A percentile compares a stretch with the other conserved stretches of the same genome.
phyloP scores from a whole-genome alignment of 2,888 invertebrate genomes.

The Yponomeuta sedellus region DNA sequence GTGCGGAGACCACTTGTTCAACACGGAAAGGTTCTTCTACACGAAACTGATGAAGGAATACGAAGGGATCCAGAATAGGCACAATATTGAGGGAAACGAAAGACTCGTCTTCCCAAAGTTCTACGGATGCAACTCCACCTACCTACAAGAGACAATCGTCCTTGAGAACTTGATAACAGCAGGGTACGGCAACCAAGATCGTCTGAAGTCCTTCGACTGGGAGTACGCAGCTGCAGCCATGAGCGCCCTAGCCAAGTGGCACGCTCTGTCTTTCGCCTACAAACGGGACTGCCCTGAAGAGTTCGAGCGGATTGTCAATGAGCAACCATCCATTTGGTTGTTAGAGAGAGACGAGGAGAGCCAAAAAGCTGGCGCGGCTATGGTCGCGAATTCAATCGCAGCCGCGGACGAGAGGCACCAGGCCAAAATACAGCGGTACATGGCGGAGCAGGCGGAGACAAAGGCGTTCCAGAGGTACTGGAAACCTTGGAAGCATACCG shows the following conservation, averaged over 20 bases:
- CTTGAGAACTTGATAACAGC: constrained; percentile 32
- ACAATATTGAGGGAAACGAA: constrained; percentile 18
- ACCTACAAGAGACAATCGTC: constrained; percentile 29
- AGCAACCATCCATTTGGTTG: background rate
- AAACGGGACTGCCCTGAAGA: constrained; percentile 33
- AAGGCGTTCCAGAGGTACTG: constrained; percentile 24
- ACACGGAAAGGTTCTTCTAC: constrained; percentile 16
- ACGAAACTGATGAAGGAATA: constrained; percentile 11
- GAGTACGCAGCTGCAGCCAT: constrained; percentile 32
- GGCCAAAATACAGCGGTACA: constrained; percentile 28
- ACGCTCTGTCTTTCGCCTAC: constrained; percentile 42
- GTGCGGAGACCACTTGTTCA: constrained; percentile 22
- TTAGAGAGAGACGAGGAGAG: background rate
- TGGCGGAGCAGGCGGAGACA: constrained; percentile 16
- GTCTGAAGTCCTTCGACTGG: constrained; percentile 34
- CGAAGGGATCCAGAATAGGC: constrained; percentile 19
- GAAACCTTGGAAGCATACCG: constrained; percentile 20
- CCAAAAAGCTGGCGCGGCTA: background rate
- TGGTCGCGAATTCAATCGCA: constrained; percentile 16
- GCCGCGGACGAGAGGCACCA: constrained; percentile 31
- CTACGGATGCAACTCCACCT: constrained; percentile 24
- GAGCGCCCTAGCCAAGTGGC: constrained; percentile 37
- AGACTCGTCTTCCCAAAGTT: constrained; percentile 23
- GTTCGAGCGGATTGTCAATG: constrained; percentile 24
- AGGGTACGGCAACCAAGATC: constrained; percentile 35